These are phyloP conservation scores for Macrotis lagotis DNA, from an alignment of 2,113 vertebrate species.

Conservation along the genomic window DNA sequence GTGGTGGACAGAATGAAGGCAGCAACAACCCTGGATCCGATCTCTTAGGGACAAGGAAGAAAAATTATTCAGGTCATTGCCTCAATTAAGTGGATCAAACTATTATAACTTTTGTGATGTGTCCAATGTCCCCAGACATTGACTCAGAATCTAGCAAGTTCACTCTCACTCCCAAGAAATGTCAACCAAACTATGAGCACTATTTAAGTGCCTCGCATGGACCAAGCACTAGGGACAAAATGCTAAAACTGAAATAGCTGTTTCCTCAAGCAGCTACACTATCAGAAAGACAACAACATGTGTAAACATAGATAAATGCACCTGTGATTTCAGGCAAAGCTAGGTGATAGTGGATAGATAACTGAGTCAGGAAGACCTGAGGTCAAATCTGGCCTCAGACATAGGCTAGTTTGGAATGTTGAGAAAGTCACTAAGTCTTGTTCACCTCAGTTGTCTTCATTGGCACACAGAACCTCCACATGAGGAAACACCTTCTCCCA, in stretches of 20 bases:
- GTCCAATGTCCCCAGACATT: not conserved
- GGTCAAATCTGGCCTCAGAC: no score
- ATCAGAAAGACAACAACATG: not conserved
- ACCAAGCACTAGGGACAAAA: not conserved
- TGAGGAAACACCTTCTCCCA: no score
- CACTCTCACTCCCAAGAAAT: not conserved
- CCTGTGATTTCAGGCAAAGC: not conserved
- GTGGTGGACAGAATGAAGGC: not conserved
- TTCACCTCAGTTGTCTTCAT: no score
- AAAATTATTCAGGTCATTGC: not conserved
- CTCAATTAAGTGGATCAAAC: not conserved
- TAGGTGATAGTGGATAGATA: no score
- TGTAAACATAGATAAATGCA: not conserved
- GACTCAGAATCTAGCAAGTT: not conserved
- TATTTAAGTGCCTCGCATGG: no score
- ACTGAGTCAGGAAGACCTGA: no score
- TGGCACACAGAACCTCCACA: no score
- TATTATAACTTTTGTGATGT: not conserved
- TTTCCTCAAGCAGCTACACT: not conserved
- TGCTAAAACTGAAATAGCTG: not conserved
- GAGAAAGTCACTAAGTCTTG: no score
- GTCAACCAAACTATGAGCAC: not conserved
- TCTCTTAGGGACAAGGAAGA: not conserved
- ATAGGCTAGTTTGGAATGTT: no score
- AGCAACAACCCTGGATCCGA: not conserved